Conservation (phyloP, 1,140 invertebrate genomes). For the Drosophila nannoptera region DNA sequence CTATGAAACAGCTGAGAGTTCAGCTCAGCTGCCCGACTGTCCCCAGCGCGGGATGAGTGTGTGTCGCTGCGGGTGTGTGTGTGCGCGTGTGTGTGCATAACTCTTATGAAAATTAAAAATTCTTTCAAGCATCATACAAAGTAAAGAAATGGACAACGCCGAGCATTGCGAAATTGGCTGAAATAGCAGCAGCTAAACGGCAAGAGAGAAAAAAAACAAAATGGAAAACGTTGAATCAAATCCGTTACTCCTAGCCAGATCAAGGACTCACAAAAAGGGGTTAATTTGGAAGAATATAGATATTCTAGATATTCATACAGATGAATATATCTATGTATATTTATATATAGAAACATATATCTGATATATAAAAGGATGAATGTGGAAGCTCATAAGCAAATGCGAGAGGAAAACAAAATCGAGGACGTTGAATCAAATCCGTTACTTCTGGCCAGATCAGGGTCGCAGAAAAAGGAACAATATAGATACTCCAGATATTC, state of each 20-base stretch:
- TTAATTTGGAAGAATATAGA: too few relatives aligned
- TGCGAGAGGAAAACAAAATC: too few relatives aligned
- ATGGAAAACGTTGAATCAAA: not conserved
- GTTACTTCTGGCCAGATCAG: not conserved
- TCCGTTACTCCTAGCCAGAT: not conserved
- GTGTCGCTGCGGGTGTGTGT: too few relatives aligned
- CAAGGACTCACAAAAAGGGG: too few relatives aligned
- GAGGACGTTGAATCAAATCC: not conserved
- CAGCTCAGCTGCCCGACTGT: constrained; percentile 4
- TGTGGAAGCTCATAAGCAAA: not conserved
- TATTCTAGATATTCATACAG: too few relatives aligned
- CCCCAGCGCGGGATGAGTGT: too few relatives aligned
- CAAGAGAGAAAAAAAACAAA: not conserved
- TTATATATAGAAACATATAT: too few relatives aligned
- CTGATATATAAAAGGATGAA: too few relatives aligned
- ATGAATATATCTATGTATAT: too few relatives aligned
- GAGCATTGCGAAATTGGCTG: constrained; percentile 30
- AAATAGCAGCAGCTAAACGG: constrained; percentile 1
- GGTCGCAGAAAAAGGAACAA: too few relatives aligned
- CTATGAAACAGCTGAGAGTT: constrained; percentile 42
- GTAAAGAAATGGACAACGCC: constrained; percentile 36
- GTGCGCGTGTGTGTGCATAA: constrained; percentile 17
- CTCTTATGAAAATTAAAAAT: constrained; percentile 71
- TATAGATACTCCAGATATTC: too few relatives aligned
- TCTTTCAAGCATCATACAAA: constrained; percentile 56